These are phyloP conservation scores for Rhinoderma darwinii DNA, from an alignment of 2,113 vertebrate species.

Conservation along the genomic window DNA sequence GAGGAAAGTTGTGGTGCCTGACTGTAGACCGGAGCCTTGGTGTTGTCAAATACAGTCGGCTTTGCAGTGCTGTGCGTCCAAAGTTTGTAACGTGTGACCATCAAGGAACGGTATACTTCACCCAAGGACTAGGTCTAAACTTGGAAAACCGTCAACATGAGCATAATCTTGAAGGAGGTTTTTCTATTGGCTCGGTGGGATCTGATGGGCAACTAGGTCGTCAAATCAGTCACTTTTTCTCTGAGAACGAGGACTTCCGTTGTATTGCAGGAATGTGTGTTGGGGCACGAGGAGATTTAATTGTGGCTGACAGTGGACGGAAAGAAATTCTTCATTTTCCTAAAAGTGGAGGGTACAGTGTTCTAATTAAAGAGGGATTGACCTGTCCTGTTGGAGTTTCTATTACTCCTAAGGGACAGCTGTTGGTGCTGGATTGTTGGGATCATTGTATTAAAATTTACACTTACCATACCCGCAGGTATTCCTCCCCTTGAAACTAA, in stretches of 20 bases:
- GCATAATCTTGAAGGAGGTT: conserved; percentile 93
- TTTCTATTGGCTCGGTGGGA: conserved; percentile 92
- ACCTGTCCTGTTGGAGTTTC: conserved; percentile 92
- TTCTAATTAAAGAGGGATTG: conserved; percentile 91
- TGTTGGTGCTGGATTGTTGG: conserved; percentile 95
- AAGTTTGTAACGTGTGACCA: conserved; percentile 96
- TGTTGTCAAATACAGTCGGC: conserved; percentile 89
- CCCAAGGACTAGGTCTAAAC: conserved; percentile 92
- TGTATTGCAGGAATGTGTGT: conserved; percentile 99
- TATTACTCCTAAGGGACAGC: conserved; percentile 93
- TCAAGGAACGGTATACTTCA: conserved; percentile 93
- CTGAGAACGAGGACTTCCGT: conserved; percentile 93
- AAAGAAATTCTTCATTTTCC: conserved; percentile 96
- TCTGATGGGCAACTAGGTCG: conserved; percentile 90
- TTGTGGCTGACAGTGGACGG: conserved; percentile 93
- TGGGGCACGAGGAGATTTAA: conserved; percentile 89
- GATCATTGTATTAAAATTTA: conserved; percentile 98
- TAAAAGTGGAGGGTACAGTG: conserved; percentile 90
- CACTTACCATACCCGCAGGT: conserved; percentile 88
- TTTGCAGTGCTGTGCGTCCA: conserved; percentile 92
- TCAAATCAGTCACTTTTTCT: conserved; percentile 97
- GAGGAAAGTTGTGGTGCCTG: conserved; percentile 94
- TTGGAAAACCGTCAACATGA: conserved; percentile 93
- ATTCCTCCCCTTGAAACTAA: conserved; percentile 73
- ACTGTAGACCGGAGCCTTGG: conserved; percentile 89